Evolutionary conservation across 2,888 invertebrate genomes (phyloP).

Genomic region (Brenthis hecate): DNA sequence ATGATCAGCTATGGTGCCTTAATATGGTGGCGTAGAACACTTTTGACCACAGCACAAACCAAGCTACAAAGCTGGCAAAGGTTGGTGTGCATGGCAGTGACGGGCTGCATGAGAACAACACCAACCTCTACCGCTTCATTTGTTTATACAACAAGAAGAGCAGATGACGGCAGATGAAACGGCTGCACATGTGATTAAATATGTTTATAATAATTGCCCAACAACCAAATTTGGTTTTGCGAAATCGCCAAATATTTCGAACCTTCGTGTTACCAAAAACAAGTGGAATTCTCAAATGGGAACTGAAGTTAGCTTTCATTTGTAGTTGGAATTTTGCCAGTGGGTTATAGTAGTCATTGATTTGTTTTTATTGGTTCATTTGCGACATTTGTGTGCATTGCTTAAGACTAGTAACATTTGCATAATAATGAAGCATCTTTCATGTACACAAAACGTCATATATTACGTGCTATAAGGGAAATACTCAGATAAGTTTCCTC

Average conservation of each 20-base stretch:
- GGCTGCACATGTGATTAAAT: no score
- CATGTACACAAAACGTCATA: slow-evolving; percentile 14
- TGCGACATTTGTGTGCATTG: slow-evolving; percentile 22
- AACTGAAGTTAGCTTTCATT: slow-evolving; percentile 29
- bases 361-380: slow-evolving; percentile 34
- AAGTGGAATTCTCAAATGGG: slow-evolving; percentile 23
- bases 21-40: no score
- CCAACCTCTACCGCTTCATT: no score
- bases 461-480: neutral
- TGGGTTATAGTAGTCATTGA: slow-evolving; percentile 26
- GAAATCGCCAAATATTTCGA: slow-evolving; percentile 8
- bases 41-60: no score
- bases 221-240: slow-evolving; percentile 7
- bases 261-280: slow-evolving; percentile 19
- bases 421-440: slow-evolving; percentile 15
- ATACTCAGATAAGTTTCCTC: neutral
- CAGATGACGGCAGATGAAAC: no score
- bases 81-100: no score
- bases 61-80: no score
- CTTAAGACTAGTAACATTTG: slow-evolving; percentile 20
- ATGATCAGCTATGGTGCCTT: no score
- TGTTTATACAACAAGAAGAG: no score
- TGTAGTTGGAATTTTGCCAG: slow-evolving; percentile 32
- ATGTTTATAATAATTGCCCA: neutral
- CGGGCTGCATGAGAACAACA: no score